Evolutionary conservation across 2,113 vertebrate genomes (phyloP).

Genomic region (Xenopus laevis): DNA sequence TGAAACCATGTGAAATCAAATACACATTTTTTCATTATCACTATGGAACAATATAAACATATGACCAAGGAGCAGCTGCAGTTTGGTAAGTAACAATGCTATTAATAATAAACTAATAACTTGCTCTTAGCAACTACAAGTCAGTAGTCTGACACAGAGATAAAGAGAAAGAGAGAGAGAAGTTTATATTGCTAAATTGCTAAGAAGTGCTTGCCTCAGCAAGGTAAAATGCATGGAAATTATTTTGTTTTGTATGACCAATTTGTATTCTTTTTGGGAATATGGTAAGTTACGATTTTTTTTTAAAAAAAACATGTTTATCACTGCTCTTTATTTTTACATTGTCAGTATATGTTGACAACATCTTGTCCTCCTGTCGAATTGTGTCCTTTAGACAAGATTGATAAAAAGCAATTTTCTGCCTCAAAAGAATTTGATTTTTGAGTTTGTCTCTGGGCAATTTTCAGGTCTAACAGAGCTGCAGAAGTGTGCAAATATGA

Average conservation of each 20-base stretch:
- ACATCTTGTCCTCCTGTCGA: conserved; percentile 68
- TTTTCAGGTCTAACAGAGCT: conserved; percentile 77
- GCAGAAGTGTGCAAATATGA: conserved; percentile 71
- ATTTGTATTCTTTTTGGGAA: not conserved
- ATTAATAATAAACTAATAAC: too few species aligned
- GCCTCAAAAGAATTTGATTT: conserved; percentile 74
- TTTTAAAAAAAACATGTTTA: conserved; percentile 56
- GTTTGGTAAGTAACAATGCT: too few species aligned
- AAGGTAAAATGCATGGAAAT: too few species aligned
- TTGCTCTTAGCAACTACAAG: too few species aligned
- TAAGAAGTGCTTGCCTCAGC: too few species aligned
- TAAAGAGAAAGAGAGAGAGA: too few species aligned
- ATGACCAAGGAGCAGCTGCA: too few species aligned
- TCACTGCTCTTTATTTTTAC: conserved; percentile 60
- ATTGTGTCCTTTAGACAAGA: conserved; percentile 65
- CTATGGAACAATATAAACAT: too few species aligned
- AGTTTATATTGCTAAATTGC: too few species aligned
- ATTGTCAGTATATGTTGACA: conserved; percentile 59
- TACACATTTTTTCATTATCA: too few species aligned
- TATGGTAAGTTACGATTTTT: conserved; percentile 16
- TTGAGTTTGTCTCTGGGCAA: conserved; percentile 74
- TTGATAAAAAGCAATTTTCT: conserved; percentile 77
- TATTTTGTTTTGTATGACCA: not conserved
- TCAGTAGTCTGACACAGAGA: too few species aligned
- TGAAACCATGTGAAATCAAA: too few species aligned